These are phyloP conservation scores for Strigamia transsilvanica DNA, from an alignment of 2,888 invertebrate genomes.

Conservation along the genomic window DNA sequence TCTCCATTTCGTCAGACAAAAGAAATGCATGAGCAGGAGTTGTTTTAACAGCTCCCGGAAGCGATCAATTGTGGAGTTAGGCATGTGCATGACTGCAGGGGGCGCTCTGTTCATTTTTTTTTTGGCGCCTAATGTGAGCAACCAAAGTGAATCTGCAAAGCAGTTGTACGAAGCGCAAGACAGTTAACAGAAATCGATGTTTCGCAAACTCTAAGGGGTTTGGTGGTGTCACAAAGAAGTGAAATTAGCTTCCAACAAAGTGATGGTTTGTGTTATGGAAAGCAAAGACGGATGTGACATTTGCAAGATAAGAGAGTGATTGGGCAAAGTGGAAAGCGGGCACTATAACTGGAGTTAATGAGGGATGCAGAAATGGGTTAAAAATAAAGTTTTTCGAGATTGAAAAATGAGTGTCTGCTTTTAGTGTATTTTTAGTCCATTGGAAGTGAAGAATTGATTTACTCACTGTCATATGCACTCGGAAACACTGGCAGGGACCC, in stretches of 20 bases:
- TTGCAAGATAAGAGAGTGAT: not conserved
- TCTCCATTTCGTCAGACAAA: constrained; percentile 2
- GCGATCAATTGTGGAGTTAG: constrained; percentile 28
- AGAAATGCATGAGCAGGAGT: not conserved
- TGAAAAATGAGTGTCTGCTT: constrained; percentile 15
- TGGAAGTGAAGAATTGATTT: constrained; percentile 11
- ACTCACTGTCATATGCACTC: not conserved
- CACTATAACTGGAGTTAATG: not conserved
- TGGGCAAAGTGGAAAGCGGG: not conserved
- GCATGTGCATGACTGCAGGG: constrained; percentile 26
- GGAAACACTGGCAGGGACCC: not conserved
- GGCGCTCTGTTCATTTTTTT: constrained; percentile 9
- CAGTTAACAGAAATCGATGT: constrained; percentile 22
- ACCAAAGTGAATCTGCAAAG: constrained; percentile 3
- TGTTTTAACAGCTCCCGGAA: constrained; percentile 33
- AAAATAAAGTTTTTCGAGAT: constrained; percentile 20
- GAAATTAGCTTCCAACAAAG: constrained; percentile 9
- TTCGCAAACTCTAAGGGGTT: not conserved
- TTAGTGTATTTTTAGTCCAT: not conserved
- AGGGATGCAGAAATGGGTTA: not conserved
- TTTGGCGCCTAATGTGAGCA: constrained; percentile 26
- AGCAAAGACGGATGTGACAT: not conserved
- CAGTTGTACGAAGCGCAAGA: not conserved
- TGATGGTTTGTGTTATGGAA: constrained; percentile 5
- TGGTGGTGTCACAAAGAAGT: not conserved